A percentile compares a stretch with the other conserved stretches of the same genome.
Evolutionary conservation across 2,888 invertebrate species (phyloP).

Genomic region (Bruchidius siliquastri): DNA sequence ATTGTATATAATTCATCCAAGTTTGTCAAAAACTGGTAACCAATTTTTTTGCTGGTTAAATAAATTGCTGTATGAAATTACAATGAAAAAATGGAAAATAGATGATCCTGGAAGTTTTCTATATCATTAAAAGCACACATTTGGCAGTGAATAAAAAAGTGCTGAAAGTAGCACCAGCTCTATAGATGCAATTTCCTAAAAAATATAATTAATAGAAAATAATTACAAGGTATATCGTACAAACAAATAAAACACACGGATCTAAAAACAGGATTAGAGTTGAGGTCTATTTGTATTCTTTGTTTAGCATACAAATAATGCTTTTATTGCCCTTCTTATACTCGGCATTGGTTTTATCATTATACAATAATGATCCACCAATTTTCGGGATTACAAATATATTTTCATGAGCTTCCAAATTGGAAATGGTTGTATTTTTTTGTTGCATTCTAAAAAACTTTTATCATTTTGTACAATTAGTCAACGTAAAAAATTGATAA

Average conservation of each 20-base stretch:
- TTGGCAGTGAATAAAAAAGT: constrained; percentile 33
- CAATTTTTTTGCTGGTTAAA: too few relatives aligned
- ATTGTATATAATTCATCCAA: too few relatives aligned
- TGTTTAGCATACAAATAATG: constrained; percentile 36
- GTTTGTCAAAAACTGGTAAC: too few relatives aligned
- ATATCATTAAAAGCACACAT: constrained; percentile 24
- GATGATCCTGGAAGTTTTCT: constrained; percentile 18
- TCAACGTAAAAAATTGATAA: constrained; percentile 17
- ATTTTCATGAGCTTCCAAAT: constrained; percentile 15
- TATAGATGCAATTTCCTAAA: constrained; percentile 28
- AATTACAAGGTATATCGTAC: constrained; percentile 33
- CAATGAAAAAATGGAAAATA: too few relatives aligned
- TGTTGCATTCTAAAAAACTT: constrained; percentile 23
- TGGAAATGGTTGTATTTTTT: constrained; percentile 21
- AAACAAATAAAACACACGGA: constrained; percentile 35
- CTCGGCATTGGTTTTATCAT: constrained; percentile 23
- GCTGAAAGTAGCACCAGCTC: constrained; percentile 30
- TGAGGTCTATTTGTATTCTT: constrained; percentile 29
- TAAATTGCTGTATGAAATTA: too few relatives aligned
- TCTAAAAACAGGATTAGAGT: constrained; percentile 37
- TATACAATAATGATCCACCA: constrained; percentile 32
- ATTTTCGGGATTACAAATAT: constrained; percentile 13
- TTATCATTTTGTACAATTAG: constrained; percentile 31
- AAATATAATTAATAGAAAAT: constrained; percentile 25
- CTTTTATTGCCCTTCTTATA: constrained; percentile 39